Base-by-base conservation (phyloP, 2,888 invertebrate species). In the Spialia ferax region DNA sequence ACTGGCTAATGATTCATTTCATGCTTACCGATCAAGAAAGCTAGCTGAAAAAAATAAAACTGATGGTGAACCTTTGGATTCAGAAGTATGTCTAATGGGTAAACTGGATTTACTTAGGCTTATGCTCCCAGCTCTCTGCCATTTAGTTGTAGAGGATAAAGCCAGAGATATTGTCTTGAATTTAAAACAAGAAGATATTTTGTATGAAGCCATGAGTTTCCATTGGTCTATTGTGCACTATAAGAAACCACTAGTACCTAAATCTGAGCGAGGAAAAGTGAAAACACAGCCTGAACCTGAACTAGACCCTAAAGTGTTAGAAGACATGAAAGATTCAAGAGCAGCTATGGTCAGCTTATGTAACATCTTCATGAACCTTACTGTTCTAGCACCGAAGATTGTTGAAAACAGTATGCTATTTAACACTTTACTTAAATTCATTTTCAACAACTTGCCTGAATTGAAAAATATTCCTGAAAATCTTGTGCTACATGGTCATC, bases 311-410 rank as follows among this genome's bases (percentile, higher is more conserved):
- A 95, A 96, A 80, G 93, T 97, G 72, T 84, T 97, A 68, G 97
- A 97, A 78, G 96, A 97, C 74, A 97, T 97, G 96, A 96, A 96
- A 79, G 97, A 97, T 84, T 97, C 98, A 0, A 95, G 97, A 69
- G 94, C 96, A 2, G 97, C 98, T 0, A 96, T 99, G 94, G 96
- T 97, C 71, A 97, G 98, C 74, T 95, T 97, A 32, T 98, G 98
- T 86, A 98, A 98, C 81, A 96, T 98, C 69, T 96, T 99, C 74
- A 98, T 99, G 97, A 99, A 99, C 83, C 94, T 99, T 2, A 97
- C 97, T 13, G 98, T 98, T 0, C 87, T 98, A 69, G 98, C 98
- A 77, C 96, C 97, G 0, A 97, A 97, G 85, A 90, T 97, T 56
- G 97, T 98, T 6, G 97, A 97, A 81, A 96, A 96, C 73, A 96